These are phyloP conservation scores for Prionailurus bengalensis DNA, from an alignment of 2,113 vertebrate species.

Conservation along the genomic window DNA sequence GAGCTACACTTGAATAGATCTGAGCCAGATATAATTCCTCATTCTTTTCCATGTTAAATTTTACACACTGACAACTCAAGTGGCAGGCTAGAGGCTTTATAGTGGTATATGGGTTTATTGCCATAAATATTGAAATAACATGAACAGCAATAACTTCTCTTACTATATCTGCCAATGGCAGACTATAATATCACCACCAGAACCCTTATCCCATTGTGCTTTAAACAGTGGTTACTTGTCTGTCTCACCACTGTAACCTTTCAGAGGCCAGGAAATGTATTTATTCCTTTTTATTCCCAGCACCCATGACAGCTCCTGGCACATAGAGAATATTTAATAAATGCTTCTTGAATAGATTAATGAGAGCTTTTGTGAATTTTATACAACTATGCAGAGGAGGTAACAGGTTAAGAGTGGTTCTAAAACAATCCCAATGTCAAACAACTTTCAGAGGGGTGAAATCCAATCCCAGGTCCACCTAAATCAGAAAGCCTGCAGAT, in stretches of 20 bases:
- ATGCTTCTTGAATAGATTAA: not conserved
- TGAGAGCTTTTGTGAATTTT: not conserved
- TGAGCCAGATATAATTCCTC: not conserved
- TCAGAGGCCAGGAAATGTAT: not conserved
- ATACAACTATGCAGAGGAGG: not conserved
- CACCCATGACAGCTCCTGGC: not conserved
- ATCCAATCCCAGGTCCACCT: not conserved
- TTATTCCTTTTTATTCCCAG: not conserved
- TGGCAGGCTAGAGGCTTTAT: not conserved
- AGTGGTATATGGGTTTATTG: not conserved
- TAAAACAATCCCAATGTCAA: not conserved
- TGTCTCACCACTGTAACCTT: not conserved
- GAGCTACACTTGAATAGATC: not conserved
- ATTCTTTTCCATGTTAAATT: not conserved
- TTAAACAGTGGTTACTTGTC: not conserved
- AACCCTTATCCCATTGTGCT: not conserved
- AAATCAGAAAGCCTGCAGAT: not conserved
- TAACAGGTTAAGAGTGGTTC: not conserved
- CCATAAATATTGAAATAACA: not conserved
- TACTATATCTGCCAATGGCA: not conserved
- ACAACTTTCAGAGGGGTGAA: not conserved
- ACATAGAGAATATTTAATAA: not conserved
- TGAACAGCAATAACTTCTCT: not conserved
- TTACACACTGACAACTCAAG: not conserved
- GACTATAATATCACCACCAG: not conserved